phyloP scores from a whole-genome alignment of 2,888 invertebrate species.

The Platerodrilus igneus region DNA sequence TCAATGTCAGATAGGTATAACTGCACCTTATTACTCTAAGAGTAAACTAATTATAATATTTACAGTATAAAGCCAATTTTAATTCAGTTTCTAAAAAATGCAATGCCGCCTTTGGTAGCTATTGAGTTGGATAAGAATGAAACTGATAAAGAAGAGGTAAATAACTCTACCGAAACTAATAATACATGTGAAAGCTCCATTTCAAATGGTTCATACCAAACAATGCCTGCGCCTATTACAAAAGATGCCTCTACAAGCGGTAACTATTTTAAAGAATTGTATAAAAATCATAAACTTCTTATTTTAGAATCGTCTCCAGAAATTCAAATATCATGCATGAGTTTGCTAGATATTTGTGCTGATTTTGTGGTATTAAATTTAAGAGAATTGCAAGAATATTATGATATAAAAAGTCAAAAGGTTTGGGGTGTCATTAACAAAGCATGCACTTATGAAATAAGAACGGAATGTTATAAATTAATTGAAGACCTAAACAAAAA shows the following conservation, averaged over 20 bases:
- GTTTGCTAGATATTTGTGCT: slow-evolving; percentile 39
- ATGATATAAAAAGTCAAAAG: slow-evolving; percentile 35
- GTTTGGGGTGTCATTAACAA: slow-evolving; percentile 42
- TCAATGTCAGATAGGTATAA: slow-evolving; percentile 15
- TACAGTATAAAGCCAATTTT: slow-evolving; percentile 27
- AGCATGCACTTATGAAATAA: slow-evolving; percentile 20
- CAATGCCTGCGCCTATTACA: background rate
- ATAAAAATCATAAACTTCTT: too few species aligned
- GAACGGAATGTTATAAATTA: slow-evolving; percentile 36
- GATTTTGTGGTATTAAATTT: slow-evolving; percentile 37
- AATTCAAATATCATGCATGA: slow-evolving; percentile 19
- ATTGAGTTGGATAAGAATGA: slow-evolving; percentile 6
- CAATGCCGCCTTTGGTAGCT: slow-evolving; percentile 17
- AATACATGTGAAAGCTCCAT: slow-evolving; percentile 5
- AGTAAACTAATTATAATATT: slow-evolving; percentile 2
- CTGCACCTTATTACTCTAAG: background rate
- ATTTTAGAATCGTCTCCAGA: too few species aligned
- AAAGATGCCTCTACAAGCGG: background rate
- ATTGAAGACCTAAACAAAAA: slow-evolving; percentile 42
- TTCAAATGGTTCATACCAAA: background rate
- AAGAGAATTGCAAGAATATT: slow-evolving; percentile 32
- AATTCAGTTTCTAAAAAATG: slow-evolving; percentile 25
- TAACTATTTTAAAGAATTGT: background rate
- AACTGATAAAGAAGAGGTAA: background rate
- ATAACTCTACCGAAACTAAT: background rate